Evolutionary conservation across 2,888 invertebrate species (phyloP), one percentile per base, ranked within the genome.

Genomic region (Chelonus formosanus): DNA sequence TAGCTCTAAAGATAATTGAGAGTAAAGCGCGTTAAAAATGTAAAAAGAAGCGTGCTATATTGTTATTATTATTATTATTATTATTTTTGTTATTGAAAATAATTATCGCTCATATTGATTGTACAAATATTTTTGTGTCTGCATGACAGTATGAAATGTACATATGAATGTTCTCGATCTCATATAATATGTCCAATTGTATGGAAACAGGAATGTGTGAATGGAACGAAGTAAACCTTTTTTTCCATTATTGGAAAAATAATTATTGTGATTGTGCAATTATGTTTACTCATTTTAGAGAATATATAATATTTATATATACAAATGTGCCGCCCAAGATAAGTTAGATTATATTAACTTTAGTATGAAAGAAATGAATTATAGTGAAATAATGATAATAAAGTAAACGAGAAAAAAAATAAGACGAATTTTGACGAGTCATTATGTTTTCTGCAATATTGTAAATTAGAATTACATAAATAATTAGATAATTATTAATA

Each of bases 231-330:
- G 20, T 2, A 2, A 20, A 20, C 20, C 20, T 20, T 20, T 20
- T 20, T 20, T 20, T 20, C 20, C 20, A 20, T 20, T 20, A 20
- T 20, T 20, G 20, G 20, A 20, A 20, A 20, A 20, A 20, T 20
- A 20, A 20, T 20, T 20, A 20, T 36, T 56, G 65, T 61, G 60
- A 69, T 65, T 67, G 63, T 67, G 65, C 57, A 55, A 58, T 48
- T 62, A 72, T 68, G 67, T 70, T 73, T 70, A 74, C 74, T 73
- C 73, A 73, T 71, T 71, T 67, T 65, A 71, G 68, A 65, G 48
- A 63, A 68, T 40, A 7, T 57, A 57, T 72, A 71, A 70, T 73
- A 71, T 72, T 74, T 73, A 70, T 68, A 48, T 59, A 20, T 34
- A 69, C 43, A 67, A 63, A 65, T 67, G 61, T 69, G 67, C 68